phyloP scores from a whole-genome alignment of 2,888 invertebrate genomes.

The Philereme vetulata region DNA sequence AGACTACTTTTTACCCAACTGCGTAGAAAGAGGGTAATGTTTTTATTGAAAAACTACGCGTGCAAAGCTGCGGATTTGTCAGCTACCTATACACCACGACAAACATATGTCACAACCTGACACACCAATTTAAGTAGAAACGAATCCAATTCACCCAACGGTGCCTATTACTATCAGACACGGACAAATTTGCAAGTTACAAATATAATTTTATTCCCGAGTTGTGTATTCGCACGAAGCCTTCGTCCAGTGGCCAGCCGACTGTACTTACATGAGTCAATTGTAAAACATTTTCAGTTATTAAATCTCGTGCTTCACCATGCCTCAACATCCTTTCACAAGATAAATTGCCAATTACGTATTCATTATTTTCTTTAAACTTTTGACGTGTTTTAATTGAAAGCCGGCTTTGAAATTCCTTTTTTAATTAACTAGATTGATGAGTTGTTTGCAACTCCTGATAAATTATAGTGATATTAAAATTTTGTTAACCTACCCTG shows the following conservation, averaged over 20 bases:
- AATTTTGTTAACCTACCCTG: not conserved
- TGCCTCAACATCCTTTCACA: conserved; percentile 32
- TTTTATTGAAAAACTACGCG: no score
- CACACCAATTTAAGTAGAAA: conserved; percentile 9
- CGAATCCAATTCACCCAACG: conserved; percentile 20
- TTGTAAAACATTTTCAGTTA: conserved; percentile 33
- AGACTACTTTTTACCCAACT: no score
- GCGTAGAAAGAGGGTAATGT: no score
- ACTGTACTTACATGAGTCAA: conserved; percentile 6
- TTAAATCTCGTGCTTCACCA: conserved; percentile 36
- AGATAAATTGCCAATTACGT: conserved; percentile 42
- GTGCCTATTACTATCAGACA: conserved; percentile 21
- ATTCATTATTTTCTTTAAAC: conserved; percentile 35
- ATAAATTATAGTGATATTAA: not conserved
- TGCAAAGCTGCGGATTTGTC: no score
- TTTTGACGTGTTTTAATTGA: conserved; percentile 34
- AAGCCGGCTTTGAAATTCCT: conserved; percentile 7
- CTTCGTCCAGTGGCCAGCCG: not conserved
- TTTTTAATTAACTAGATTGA: conserved; percentile 11
- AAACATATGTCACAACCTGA: no score
- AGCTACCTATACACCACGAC: no score
- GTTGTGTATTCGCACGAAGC: conserved; percentile 9
- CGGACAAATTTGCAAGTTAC: conserved; percentile 20
- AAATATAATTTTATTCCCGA: conserved; percentile 24
- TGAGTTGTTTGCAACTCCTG: not conserved